A percentile compares a stretch with the other conserved stretches of the same genome.
Conservation (phyloP, 1,140 invertebrate genomes). For the Drosophila yakuba region DNA sequence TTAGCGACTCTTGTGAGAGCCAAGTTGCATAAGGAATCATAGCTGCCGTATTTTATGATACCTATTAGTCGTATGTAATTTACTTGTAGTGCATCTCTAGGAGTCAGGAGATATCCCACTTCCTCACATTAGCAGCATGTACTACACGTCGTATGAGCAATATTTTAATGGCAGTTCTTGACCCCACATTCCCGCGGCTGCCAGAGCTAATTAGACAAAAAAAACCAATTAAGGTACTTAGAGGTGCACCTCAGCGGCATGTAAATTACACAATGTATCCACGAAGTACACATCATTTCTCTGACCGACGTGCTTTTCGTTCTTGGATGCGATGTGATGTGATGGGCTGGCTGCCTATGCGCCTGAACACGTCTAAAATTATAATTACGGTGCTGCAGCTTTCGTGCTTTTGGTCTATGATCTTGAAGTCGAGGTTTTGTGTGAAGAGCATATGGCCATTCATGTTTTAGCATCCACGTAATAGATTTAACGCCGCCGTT, state of each 20-base stretch:
- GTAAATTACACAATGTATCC: conserved; percentile 28
- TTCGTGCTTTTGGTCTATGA: conserved; percentile 55
- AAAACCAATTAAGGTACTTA: conserved; percentile 5
- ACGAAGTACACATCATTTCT: conserved; percentile 13
- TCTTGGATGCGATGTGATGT: conserved; percentile 18
- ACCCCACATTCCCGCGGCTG: too few relatives aligned
- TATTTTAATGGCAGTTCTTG: not conserved
- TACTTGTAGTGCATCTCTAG: not conserved
- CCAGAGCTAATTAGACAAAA: not conserved
- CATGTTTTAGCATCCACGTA: conserved; percentile 3
- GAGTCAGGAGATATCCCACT: not conserved
- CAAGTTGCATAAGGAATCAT: conserved; percentile 7
- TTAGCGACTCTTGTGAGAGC: not conserved
- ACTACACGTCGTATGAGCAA: not conserved
- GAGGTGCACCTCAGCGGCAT: conserved; percentile 8
- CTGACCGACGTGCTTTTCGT: conserved; percentile 22
- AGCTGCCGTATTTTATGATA: too few relatives aligned
- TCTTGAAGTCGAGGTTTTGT: conserved; percentile 52
- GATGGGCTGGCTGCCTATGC: conserved; percentile 20
- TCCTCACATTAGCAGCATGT: not conserved
- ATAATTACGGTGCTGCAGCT: conserved; percentile 56
- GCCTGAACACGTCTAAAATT: conserved; percentile 54
- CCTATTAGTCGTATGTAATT: too few relatives aligned
- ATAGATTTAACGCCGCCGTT: not conserved
- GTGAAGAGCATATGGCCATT: conserved; percentile 23